phyloP scores from a whole-genome alignment of 2,113 vertebrate species.

The Ginglymostoma cirratum region DNA sequence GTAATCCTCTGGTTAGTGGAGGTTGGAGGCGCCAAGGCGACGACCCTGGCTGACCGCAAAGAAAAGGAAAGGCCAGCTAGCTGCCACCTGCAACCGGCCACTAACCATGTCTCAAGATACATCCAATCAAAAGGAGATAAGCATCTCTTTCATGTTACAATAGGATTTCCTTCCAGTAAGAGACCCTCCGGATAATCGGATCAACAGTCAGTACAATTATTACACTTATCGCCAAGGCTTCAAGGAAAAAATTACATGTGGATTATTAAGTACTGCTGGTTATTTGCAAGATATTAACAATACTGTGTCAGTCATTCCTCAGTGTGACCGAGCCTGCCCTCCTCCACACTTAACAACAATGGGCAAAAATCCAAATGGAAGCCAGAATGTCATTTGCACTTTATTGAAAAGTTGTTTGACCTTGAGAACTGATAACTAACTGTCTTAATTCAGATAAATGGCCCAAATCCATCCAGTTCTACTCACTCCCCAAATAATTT shows the following conservation, averaged over 20 bases:
- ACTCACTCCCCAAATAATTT: neutral
- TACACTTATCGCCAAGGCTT: neutral
- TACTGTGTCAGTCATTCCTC: neutral
- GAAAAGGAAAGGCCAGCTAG: neutral
- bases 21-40: conserved; percentile 14
- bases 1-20: neutral
- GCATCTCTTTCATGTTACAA: conserved; percentile 34
- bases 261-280: neutral
- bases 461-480: neutral
- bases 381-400: neutral
- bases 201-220: conserved; percentile 34
- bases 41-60: conserved; percentile 5
- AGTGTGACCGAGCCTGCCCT: neutral
- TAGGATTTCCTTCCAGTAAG: conserved; percentile 18
- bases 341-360: neutral
- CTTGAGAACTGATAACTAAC: neutral
- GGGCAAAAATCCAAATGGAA: neutral
- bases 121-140: conserved; percentile 36
- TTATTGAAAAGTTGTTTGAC: neutral
- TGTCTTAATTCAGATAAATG: neutral
- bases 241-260: conserved; percentile 18
- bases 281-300: neutral
- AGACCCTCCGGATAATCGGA: conserved; percentile 17
- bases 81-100: conserved; percentile 25
- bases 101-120: neutral